Base-by-base conservation (phyloP, 2,888 invertebrate genomes). In the Stenchaetothrips biformis region DNA sequence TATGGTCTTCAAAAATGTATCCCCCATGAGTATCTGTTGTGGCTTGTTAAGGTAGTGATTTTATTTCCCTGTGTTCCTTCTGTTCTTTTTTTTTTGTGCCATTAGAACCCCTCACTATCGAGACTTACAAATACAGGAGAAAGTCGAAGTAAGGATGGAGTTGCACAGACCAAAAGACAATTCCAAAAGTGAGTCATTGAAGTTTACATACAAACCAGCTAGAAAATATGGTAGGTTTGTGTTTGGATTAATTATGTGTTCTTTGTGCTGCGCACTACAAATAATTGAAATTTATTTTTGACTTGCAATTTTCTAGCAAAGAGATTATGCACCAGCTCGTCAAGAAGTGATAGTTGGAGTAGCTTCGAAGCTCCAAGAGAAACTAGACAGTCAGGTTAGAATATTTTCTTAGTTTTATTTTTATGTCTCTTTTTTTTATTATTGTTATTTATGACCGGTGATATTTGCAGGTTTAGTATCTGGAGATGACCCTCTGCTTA, bases 1-100 rank as follows among this genome's bases (percentile, higher is more conserved):
- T 92, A 53, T 53, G 53, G 13, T 53, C 13, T 0, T 53, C 18
- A 13, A 53, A 53, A 53, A 11, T 53, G 13, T 13, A 4, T 11
- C 11, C 18, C 16, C 18, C 18, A 13, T 18, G 8, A 18, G 11
- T 13, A 59, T 13, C 18, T 59, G 4, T 59, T 9, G 59, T 59
- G 16, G 59, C 18, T 59, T 13, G 59, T n/a, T n/a, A 59, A 59
- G 37, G 37, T 59, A 18, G 9, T 59, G 59, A 9, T 59, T 16
- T 59, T 13, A 59, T 59, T 59, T 59, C 59, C 59, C 13, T 9
- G 13, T 59, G 18, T 37, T 1, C 37, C 37, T 37, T 37, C 37
- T 37, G 37, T 37, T 37, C 4, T 37, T 37, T 59, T 59, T 16
- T 13, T 59, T 59, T n/a, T n/a, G n/a, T n/a, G n/a, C n/a, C n/a